phyloP scores from a whole-genome alignment of 2,113 vertebrate genomes.

The Hydropotes inermis region DNA sequence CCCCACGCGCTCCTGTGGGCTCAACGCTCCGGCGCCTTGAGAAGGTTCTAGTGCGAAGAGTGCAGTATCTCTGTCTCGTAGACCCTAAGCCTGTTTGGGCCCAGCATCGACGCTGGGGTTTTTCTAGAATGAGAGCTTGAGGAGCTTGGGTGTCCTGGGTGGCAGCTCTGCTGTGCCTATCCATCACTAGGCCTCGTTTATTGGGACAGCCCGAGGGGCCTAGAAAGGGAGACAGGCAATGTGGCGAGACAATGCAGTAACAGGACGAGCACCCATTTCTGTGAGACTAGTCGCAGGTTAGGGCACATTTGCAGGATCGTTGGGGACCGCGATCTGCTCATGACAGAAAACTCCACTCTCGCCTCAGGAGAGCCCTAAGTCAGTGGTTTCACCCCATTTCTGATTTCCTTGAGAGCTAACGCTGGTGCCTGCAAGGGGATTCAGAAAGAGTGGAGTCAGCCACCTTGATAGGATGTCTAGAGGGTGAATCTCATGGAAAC shows the following conservation, averaged over 20 bases:
- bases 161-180: not conserved
- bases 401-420: not conserved
- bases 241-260: not conserved
- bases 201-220: not conserved
- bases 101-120: rapidly evolving
- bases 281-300: too few relatives aligned
- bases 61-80: rapidly evolving
- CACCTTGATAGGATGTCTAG: not conserved
- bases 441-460: not conserved
- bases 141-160: rapidly evolving
- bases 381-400: not conserved
- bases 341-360: not conserved
- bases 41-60: not conserved
- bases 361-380: not conserved
- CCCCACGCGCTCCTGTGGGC: not conserved
- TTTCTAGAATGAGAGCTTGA: rapidly evolving
- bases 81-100: too few relatives aligned
- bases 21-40: not conserved
- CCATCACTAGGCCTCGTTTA: too few relatives aligned
- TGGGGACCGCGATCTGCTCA: rapidly evolving
- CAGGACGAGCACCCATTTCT: not conserved
- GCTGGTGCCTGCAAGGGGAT: rapidly evolving
- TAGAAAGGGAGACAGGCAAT: not conserved
- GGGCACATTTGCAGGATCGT: rapidly evolving
- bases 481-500: not conserved